phyloP scores from a whole-genome alignment of 2,888 invertebrate genomes.

The Schizotus pectinicornis region DNA sequence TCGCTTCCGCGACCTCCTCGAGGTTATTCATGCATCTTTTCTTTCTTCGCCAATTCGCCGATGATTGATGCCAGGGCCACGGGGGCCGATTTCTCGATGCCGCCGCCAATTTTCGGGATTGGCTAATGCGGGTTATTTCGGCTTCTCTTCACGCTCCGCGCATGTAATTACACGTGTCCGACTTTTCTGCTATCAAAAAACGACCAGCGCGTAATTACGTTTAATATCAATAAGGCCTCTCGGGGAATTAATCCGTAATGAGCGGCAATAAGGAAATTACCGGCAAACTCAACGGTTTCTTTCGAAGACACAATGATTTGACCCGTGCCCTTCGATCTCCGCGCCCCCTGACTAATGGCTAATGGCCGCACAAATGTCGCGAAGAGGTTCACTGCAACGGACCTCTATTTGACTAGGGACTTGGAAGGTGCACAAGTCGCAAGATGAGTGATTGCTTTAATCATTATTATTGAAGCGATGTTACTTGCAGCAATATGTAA shows the following conservation, averaged over 20 bases:
- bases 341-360: neutral
- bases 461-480: constrained; percentile 25
- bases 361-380: no score
- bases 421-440: neutral
- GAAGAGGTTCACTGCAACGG: no score
- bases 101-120: constrained; percentile 31
- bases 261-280: neutral
- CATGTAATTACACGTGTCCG: constrained; percentile 14
- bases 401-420: no score
- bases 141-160: constrained; percentile 28
- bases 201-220: constrained; percentile 13
- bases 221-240: constrained; percentile 17
- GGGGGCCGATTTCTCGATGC: constrained; percentile 30
- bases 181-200: constrained; percentile 18
- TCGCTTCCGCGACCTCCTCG: no score
- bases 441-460: constrained; percentile 29
- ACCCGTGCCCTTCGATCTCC: constrained; percentile 8
- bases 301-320: constrained; percentile 7
- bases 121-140: constrained; percentile 32
- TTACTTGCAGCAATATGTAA: constrained; percentile 20
- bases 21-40: neutral
- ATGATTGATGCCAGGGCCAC: constrained; percentile 33
- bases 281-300: neutral
- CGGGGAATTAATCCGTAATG: constrained; percentile 5
- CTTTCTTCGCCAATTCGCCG: constrained; percentile 26